phyloP scores from a whole-genome alignment of 35 echinoderm and acorn worm genomes.

The Stichopus chloronotus region DNA sequence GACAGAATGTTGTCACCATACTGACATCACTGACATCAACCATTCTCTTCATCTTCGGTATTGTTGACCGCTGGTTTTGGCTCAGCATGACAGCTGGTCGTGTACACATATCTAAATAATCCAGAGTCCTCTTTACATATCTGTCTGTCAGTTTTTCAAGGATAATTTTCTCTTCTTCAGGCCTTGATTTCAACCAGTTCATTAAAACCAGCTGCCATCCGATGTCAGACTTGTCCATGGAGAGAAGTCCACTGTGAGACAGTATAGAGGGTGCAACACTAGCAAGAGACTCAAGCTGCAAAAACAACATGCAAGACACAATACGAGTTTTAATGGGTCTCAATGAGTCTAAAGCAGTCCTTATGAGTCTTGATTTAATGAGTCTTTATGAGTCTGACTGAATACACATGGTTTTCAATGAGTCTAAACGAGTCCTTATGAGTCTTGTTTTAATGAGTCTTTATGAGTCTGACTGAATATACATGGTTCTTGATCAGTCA shows the following conservation, averaged over 20 bases:
- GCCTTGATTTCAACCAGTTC: constrained; percentile 71
- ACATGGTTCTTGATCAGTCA: too few species aligned
- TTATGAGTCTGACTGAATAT: too few species aligned
- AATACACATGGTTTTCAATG: background rate
- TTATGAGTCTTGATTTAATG: background rate
- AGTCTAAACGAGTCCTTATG: too few species aligned
- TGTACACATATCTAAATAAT: constrained; percentile 76
- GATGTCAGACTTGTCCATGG: constrained; percentile 93
- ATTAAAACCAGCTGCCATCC: constrained; percentile 81
- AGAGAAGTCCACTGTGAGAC: constrained; percentile 83
- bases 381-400: background rate
- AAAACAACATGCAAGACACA: background rate
- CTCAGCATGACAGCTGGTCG: constrained; percentile 83
- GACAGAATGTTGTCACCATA: constrained; percentile 88
- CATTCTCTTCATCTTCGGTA: constrained; percentile 78
- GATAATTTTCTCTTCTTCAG: constrained; percentile 74
- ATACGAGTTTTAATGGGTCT: too few species aligned
- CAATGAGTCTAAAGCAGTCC: background rate
- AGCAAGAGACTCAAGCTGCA: constrained; percentile 81
- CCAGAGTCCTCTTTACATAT: constrained; percentile 76
- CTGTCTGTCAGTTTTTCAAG: constrained; percentile 70
- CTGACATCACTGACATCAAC: constrained; percentile 84
- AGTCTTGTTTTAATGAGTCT: too few species aligned
- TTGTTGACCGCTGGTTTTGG: constrained; percentile 48
- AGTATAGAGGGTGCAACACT: constrained; percentile 79